phyloP scores from a whole-genome alignment of 2,113 vertebrate species.

The Mesitornis unicolor region DNA sequence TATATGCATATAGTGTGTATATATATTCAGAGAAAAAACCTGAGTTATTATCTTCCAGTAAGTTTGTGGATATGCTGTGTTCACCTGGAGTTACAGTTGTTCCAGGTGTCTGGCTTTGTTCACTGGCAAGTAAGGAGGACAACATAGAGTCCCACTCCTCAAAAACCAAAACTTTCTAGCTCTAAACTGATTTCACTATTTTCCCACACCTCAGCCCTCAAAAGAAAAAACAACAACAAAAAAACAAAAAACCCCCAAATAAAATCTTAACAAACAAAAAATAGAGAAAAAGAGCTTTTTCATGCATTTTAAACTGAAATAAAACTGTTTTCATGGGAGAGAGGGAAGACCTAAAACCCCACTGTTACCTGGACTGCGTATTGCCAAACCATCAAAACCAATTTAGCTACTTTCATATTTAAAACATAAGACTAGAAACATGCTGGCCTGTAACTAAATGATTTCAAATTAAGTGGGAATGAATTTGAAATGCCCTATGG shows the following conservation, averaged over 20 bases:
- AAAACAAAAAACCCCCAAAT: too few relatives aligned
- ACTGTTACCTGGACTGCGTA: neutral
- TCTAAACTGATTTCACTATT: neutral
- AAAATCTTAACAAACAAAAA: too few relatives aligned
- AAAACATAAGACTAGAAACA: neutral
- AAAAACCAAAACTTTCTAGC: neutral
- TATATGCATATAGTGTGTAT: neutral
- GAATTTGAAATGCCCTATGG: neutral
- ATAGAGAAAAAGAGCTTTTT: neutral
- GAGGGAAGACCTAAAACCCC: neutral
- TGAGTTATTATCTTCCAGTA: neutral
- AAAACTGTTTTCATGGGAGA: neutral
- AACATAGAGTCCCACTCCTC: neutral
- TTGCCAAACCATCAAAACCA: neutral
- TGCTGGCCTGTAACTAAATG: neutral
- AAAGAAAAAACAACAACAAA: neutral
- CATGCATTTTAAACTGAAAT: neutral
- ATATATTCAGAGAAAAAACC: too few relatives aligned
- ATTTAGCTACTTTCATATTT: neutral
- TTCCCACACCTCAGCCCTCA: accelerated
- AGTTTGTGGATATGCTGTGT: neutral
- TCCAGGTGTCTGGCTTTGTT: neutral
- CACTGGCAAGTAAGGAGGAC: neutral
- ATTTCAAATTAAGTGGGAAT: neutral
- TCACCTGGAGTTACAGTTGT: neutral